phyloP scores from a whole-genome alignment of 2,113 vertebrate species.

The Neopipo cinnamomea region DNA sequence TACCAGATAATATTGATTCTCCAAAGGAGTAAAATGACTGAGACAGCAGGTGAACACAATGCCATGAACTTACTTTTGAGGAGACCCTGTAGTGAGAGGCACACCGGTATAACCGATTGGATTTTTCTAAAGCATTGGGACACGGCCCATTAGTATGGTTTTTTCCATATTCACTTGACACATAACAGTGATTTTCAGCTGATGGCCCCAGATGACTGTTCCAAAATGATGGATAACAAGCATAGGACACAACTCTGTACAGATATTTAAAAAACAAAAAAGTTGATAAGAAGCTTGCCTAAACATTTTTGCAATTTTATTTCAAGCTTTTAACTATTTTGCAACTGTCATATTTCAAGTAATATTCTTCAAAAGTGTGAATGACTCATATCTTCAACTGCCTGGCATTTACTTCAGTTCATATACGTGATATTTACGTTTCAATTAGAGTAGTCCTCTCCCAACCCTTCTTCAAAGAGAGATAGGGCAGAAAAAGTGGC shows the following conservation, averaged over 20 bases:
- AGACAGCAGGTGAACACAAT: not conserved
- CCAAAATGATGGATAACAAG: conserved; percentile 77
- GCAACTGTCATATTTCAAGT: not conserved
- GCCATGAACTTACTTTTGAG: conserved; percentile 71
- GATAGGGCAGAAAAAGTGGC: not conserved
- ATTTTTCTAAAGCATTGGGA: conserved; percentile 72
- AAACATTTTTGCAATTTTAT: not conserved
- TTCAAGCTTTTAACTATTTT: not conserved
- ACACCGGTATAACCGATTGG: conserved; percentile 73
- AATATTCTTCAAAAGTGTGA: not conserved
- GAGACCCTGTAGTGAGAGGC: conserved; percentile 75
- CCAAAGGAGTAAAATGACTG: not conserved
- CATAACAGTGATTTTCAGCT: conserved; percentile 57
- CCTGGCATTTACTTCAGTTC: not conserved
- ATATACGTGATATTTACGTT: not conserved
- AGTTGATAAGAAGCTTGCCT: not conserved
- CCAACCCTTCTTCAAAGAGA: not conserved
- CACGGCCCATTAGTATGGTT: conserved; percentile 70
- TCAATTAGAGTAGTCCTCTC: not conserved
- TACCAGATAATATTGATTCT: not conserved
- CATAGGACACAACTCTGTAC: conserved; percentile 75
- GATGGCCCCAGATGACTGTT: conserved; percentile 14
- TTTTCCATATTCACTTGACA: conserved; percentile 69
- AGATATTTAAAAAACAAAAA: not conserved
- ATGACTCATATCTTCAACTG: not conserved